Evolutionary conservation across 2,888 invertebrate genomes (phyloP).

Genomic region (Dasysyrphus albostriatus): DNA sequence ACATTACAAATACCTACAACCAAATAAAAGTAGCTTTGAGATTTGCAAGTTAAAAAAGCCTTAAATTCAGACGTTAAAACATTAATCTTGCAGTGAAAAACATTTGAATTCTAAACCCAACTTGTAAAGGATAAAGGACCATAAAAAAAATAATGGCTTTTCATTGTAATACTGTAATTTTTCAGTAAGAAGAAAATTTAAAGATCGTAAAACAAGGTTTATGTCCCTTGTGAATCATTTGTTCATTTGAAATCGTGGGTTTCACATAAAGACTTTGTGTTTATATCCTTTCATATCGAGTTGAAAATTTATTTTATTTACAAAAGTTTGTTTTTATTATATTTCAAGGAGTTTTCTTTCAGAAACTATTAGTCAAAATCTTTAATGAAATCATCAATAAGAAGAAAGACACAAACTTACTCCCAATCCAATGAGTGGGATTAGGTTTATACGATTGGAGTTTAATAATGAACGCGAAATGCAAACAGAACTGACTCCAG

Average conservation of each 20-base stretch:
- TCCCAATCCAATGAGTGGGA: no score
- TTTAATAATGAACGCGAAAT: no score
- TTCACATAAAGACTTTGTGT: neutral
- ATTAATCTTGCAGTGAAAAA: neutral
- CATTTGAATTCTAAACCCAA: neutral
- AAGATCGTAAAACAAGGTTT: slow-evolving; percentile 11
- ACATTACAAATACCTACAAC: neutral
- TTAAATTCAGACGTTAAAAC: neutral
- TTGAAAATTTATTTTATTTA: no score
- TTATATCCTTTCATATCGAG: no score
- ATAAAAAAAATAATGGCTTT: slow-evolving; percentile 13
- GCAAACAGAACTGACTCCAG: no score
- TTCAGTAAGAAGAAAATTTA: neutral
- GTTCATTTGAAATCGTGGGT: neutral
- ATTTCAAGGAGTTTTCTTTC: no score
- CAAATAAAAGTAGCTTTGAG: neutral
- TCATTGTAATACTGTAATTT: neutral
- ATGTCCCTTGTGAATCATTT: slow-evolving; percentile 1
- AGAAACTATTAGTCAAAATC: no score
- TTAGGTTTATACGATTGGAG: no score
- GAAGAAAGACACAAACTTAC: no score
- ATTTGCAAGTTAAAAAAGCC: neutral
- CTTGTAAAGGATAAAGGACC: neutral
- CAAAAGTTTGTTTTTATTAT: no score
- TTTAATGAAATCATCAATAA: no score